Evolutionary conservation across 2,797 vertebrate species (phyloP).

Genomic region (Aplochiton taeniatus): DNA sequence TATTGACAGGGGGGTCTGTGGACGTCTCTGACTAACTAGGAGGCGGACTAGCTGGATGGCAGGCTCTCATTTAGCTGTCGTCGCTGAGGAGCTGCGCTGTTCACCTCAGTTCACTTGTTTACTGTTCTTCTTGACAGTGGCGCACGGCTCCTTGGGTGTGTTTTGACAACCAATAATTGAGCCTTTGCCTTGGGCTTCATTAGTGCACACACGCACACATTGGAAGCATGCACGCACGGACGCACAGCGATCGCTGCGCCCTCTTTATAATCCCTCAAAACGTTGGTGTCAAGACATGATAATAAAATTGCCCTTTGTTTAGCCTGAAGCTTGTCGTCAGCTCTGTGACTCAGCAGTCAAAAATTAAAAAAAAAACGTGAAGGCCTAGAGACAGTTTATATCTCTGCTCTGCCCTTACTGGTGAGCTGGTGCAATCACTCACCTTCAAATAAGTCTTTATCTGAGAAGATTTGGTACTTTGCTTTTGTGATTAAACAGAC

Average conservation of each 20-base stretch:
- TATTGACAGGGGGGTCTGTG: conserved; percentile 15
- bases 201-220: conserved; percentile 17
- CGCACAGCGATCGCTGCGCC: conserved; percentile 1
- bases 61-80: conserved; percentile 22
- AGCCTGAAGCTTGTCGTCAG: conserved; percentile 41
- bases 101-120: conserved; percentile 28
- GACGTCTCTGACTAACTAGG: conserved; percentile 30
- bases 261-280: conserved; percentile 29
- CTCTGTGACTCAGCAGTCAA: conserved; percentile 40
- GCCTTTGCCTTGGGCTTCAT: conserved; percentile 34
- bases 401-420: too few relatives aligned
- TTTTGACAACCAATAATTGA: conserved; percentile 45
- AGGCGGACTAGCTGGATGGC: conserved; percentile 4
- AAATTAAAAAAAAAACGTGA: not conserved
- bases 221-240: conserved; percentile 19
- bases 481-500: too few relatives aligned
- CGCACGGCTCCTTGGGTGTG: not conserved
- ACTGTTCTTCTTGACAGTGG: conserved; percentile 21
- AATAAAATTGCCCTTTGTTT: conserved; percentile 32
- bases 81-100: conserved; percentile 19
- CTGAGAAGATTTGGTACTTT: too few relatives aligned
- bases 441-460: too few relatives aligned
- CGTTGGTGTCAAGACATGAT: conserved; percentile 38
- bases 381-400: conserved; percentile 1
- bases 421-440: too few relatives aligned